Percentiles rank a stretch among this genome's conserved stretches.
Evolutionary conservation across 2,113 vertebrate genomes (phyloP).

Genomic region (Forbesichthys papilliferus): DNA sequence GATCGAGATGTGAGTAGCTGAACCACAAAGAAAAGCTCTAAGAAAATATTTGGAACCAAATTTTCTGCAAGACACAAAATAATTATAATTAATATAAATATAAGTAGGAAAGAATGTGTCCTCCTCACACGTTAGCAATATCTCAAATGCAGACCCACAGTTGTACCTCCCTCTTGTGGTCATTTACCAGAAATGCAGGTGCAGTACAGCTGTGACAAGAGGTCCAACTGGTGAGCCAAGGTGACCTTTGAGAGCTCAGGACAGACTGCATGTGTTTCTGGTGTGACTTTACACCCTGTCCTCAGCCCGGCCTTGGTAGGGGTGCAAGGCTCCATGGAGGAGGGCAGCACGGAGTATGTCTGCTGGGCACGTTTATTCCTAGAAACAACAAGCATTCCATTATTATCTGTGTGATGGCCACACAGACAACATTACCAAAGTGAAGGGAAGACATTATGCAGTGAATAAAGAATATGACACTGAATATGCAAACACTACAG

Average conservation of each 20-base stretch:
- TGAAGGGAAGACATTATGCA: background rate
- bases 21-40: constrained; percentile 96
- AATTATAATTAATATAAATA: background rate
- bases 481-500: too few relatives aligned
- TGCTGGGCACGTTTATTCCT: constrained; percentile 88
- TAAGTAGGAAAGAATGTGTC: background rate
- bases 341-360: constrained; percentile 56
- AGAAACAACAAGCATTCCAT: background rate
- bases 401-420: background rate
- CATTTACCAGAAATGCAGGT: constrained; percentile 87
- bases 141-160: background rate
- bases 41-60: constrained; percentile 92
- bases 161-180: constrained; percentile 42
- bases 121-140: background rate
- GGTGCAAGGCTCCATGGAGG: constrained; percentile 64
- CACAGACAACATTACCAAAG: background rate
- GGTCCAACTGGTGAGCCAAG: constrained; percentile 79
- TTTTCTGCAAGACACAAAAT: constrained; percentile 80
- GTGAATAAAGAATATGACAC: too few relatives aligned
- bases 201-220: constrained; percentile 88
- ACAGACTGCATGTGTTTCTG: constrained; percentile 74
- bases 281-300: constrained; percentile 68
- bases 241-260: constrained; percentile 85
- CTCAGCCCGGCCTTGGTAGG: constrained; percentile 73
- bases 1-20: constrained; percentile 89